phyloP scores from a whole-genome alignment of 1,140 invertebrate genomes.

The Plectrocnemia conspersa region DNA sequence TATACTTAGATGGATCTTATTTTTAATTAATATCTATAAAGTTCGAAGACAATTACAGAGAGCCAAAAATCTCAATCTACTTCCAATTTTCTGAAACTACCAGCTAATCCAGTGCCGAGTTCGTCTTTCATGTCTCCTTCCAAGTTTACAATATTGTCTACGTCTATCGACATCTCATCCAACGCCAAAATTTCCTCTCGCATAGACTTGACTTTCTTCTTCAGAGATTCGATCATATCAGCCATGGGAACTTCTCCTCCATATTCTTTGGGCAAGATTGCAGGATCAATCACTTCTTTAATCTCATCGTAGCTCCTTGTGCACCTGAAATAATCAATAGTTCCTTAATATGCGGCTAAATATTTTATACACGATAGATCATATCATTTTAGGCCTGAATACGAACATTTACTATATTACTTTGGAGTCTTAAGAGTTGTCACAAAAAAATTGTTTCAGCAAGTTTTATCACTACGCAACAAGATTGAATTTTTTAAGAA shows the following conservation, averaged over 20 bases:
- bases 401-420: too few relatives aligned
- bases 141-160: conserved; percentile 58
- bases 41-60: too few relatives aligned
- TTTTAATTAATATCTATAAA: too few relatives aligned
- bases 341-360: too few relatives aligned
- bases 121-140: conserved; percentile 61
- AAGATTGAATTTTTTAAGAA: too few relatives aligned
- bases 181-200: conserved; percentile 64
- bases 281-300: conserved; percentile 61
- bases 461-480: too few relatives aligned
- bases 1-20: too few relatives aligned
- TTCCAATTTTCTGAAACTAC: conserved; percentile 75
- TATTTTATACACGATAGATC: too few relatives aligned
- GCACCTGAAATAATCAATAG: conserved; percentile 62
- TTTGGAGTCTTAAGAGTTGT: too few relatives aligned
- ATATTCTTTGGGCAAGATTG: conserved; percentile 80
- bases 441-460: too few relatives aligned
- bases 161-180: conserved; percentile 74
- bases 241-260: conserved; percentile 71
- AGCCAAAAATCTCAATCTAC: conserved; percentile 64
- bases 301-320: conserved; percentile 66
- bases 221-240: conserved; percentile 75
- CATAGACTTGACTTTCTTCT: conserved; percentile 59
- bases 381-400: too few relatives aligned
- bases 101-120: conserved; percentile 62